A percentile compares a stretch with the other conserved stretches of the same genome.
Conservation (phyloP, 92 coral and sea anemone species). For the Siderastrea siderea region DNA sequence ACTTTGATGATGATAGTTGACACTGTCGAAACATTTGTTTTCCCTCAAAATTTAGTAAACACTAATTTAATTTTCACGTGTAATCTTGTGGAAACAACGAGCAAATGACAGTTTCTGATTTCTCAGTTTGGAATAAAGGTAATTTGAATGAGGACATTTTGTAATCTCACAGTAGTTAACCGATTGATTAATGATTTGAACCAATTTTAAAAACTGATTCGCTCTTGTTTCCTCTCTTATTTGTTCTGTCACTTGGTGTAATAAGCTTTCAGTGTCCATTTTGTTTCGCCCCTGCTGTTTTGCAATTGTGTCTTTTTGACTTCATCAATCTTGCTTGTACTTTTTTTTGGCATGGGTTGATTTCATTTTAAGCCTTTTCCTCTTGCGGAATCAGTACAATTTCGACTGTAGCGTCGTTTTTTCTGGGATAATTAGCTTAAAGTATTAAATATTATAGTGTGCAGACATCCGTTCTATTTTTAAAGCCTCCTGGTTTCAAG, state of each 20-base stretch:
- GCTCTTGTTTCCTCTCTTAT: background rate
- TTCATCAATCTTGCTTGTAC: background rate
- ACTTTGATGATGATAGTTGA: too few relatives aligned
- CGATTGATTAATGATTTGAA: background rate
- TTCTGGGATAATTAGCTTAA: slow-evolving; percentile 11
- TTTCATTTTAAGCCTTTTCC: background rate
- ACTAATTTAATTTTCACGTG: background rate
- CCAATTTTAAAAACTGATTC: background rate
- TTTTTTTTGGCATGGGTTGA: background rate
- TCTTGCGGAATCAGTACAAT: background rate
- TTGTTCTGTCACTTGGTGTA: background rate
- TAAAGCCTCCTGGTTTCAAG: background rate
- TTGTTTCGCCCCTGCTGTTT: background rate
- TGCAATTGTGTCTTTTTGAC: background rate
- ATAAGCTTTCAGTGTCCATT: background rate
- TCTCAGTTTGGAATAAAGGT: background rate
- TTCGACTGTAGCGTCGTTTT: background rate
- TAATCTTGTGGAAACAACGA: background rate
- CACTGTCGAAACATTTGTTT: too few relatives aligned
- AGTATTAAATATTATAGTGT: background rate
- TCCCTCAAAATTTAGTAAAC: background rate
- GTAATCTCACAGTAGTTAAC: background rate
- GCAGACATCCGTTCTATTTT: background rate
- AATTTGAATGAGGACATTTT: background rate
- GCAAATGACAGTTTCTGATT: background rate